These are phyloP conservation scores for Calyptommatus sinebrachiatus DNA, from an alignment of 2,113 vertebrate species.

Conservation along the genomic window DNA sequence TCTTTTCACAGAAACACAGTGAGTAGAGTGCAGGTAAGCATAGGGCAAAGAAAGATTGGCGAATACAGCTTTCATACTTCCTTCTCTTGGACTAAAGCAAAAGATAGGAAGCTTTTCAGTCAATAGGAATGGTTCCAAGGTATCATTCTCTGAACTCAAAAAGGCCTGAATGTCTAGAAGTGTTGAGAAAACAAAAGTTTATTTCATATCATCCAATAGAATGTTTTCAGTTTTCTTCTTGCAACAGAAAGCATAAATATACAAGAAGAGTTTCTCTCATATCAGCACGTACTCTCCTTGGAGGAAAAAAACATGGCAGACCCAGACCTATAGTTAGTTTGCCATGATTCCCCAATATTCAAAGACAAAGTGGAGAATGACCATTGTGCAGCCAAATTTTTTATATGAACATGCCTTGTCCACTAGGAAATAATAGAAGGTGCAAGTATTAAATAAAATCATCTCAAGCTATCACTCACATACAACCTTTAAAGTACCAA, in stretches of 20 bases:
- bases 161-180: neutral
- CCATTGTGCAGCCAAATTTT: neutral
- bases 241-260: neutral
- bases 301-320: too few relatives aligned
- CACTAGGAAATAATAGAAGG: neutral
- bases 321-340: neutral
- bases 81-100: too few relatives aligned
- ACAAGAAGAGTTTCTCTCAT: neutral
- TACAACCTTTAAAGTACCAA: neutral
- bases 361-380: neutral
- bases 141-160: neutral
- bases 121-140: too few relatives aligned
- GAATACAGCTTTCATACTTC: too few relatives aligned
- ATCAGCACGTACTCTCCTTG: neutral
- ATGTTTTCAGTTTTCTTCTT: constrained; percentile 3
- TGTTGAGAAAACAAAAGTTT: neutral
- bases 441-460: neutral
- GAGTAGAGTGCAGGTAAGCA: too few relatives aligned
- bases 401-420: neutral
- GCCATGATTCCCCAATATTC: neutral
- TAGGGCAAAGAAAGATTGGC: too few relatives aligned
- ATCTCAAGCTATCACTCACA: neutral
- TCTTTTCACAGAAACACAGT: too few relatives aligned
- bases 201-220: constrained; percentile 26
- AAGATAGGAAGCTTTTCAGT: too few relatives aligned